phyloP scores from a whole-genome alignment of 1,140 invertebrate genomes.

The Magallana ariakensis region DNA sequence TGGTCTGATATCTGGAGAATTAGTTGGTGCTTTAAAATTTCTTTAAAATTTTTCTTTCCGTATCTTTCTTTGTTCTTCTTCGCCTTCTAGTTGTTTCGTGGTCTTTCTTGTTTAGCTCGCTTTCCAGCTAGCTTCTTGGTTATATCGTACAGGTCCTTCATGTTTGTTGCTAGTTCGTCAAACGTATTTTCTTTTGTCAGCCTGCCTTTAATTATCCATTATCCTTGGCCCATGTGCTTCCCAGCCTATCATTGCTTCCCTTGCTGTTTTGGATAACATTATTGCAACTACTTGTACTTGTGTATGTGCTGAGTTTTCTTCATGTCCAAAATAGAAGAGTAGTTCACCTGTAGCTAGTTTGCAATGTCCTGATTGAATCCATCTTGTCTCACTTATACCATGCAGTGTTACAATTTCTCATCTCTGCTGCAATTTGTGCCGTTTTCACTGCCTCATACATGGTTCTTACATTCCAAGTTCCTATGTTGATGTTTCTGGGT shows the following conservation, averaged over 20 bases:
- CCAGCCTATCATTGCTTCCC: not conserved
- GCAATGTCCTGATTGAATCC: conserved; percentile 6
- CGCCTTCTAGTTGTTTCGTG: no score
- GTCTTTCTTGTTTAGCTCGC: no score
- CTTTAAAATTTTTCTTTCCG: no score
- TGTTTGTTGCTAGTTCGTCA: no score
- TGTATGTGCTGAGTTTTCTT: not conserved
- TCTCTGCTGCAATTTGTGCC: not conserved
- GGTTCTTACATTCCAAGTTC: not conserved
- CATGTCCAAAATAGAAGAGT: not conserved
- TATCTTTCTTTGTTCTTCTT: no score
- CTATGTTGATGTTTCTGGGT: not conserved
- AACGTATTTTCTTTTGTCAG: no score
- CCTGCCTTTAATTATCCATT: not conserved
- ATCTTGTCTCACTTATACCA: conserved; percentile 1
- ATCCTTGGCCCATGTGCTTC: not conserved
- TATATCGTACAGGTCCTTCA: no score
- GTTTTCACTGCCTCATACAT: not conserved
- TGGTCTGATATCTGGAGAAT: no score
- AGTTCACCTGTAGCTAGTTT: not conserved
- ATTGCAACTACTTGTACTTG: not conserved
- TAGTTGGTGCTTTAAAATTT: no score
- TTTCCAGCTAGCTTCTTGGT: no score
- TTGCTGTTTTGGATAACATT: conserved; percentile 1
- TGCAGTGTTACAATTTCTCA: not conserved